These are phyloP conservation scores for Silurus meridionalis DNA, from an alignment of 2,113 vertebrate genomes.

Conservation along the genomic window DNA sequence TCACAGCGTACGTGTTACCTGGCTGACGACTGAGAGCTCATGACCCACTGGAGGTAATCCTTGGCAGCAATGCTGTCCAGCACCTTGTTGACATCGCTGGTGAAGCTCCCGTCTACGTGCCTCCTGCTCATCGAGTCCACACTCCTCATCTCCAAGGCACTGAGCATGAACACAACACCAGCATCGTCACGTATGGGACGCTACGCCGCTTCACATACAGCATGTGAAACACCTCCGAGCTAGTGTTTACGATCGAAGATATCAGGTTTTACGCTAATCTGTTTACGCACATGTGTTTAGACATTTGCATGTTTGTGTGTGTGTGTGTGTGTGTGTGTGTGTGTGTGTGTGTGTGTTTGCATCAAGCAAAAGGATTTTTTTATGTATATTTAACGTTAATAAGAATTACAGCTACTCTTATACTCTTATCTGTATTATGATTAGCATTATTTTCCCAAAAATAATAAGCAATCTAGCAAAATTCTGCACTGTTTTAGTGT, in stretches of 20 bases:
- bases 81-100: constrained; percentile 91
- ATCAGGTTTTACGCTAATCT: background rate
- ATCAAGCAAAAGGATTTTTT: background rate
- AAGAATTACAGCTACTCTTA: background rate
- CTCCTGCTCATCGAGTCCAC: constrained; percentile 75
- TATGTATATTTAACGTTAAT: background rate
- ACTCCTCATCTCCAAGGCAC: constrained; percentile 75
- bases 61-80: constrained; percentile 91
- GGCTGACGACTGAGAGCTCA: constrained; percentile 83
- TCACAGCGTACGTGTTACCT: constrained; percentile 55
- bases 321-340: too few species aligned
- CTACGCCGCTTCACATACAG: background rate
- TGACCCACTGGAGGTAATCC: constrained; percentile 94
- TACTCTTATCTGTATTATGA: background rate
- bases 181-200: constrained; percentile 18
- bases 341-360: background rate
- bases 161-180: constrained; percentile 68
- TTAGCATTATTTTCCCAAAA: background rate
- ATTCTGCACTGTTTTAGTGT: too few species aligned
- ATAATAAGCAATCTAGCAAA: background rate
- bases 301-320: too few species aligned
- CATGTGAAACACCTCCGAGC: background rate
- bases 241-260: background rate
- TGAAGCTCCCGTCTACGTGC: constrained; percentile 94
- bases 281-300: background rate